Base-by-base conservation (phyloP, 2,888 invertebrate species). In the Proisotoma minuta region DNA sequence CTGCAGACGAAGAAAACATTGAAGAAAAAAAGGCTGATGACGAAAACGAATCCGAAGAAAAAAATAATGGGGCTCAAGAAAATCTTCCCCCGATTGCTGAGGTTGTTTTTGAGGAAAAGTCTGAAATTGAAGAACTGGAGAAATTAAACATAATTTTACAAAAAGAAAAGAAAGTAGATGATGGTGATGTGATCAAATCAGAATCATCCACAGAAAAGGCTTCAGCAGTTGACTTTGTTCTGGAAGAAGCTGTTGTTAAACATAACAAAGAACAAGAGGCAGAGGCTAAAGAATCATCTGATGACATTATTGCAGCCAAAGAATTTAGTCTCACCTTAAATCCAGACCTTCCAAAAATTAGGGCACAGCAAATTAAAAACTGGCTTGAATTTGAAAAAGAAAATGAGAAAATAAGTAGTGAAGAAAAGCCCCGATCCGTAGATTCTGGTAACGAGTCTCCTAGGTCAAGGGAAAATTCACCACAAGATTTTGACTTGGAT, bases 281-380 rank as follows among this genome's bases (percentile, higher is more conserved):
- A n/a, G n/a, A n/a, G n/a, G n/a, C n/a, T n/a, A n/a, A n/a, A n/a
- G n/a, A n/a, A n/a, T n/a, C n/a, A n/a, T n/a, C n/a, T n/a, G n/a
- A n/a, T n/a, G n/a, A n/a, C n/a, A n/a, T n/a, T n/a, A n/a, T n/a
- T n/a, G n/a, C n/a, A 10, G 18, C 47, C 8, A 26, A 28, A 28
- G 52, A 52, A 28, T 52, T 52, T 20, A 52, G 52, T 20, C 53
- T 54, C 29, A 54, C 59, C n/a, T 28, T 58, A n/a, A 68, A 68
- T 28, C 68, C 68, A 15, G 68, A 68, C n/a, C 51, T 68, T 22
- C 60, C 60, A 24, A 65, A 61, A 40, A 68, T 68, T 22, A 51
- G 68, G 4, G 62, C 62, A 10, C 65, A 68, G 43, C 68, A 68
- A 47, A 62, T 68, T 24, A 49, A 60, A 22, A 62, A 65, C 27